Evolutionary conservation across 2,113 vertebrate genomes (phyloP).

Genomic region (Menidia beryllina): DNA sequence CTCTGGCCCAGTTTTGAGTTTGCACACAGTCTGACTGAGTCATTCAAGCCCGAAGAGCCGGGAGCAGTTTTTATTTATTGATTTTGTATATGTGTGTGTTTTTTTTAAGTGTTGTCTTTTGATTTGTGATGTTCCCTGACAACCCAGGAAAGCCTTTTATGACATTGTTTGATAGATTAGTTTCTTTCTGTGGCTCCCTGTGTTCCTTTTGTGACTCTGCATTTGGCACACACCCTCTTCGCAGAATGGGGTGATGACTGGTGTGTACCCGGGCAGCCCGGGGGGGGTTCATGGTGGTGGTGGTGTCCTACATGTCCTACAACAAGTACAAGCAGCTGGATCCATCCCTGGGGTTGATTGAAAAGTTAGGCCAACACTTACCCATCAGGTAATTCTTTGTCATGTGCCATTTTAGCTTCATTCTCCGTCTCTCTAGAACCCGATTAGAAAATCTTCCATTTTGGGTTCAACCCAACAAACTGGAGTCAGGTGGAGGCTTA

Average conservation of each 20-base stretch:
- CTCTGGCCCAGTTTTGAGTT: constrained; percentile 56
- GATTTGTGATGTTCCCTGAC: background rate
- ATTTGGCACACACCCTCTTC: constrained; percentile 17
- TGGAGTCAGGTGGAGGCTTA: too few relatives aligned
- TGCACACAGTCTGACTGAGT: constrained; percentile 21
- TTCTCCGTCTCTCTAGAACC: too few relatives aligned
- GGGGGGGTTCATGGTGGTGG: constrained; percentile 93
- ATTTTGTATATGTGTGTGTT: background rate
- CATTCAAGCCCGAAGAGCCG: constrained; percentile 23
- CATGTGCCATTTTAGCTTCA: background rate
- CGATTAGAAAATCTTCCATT: too few relatives aligned
- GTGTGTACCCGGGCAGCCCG: constrained; percentile 95
- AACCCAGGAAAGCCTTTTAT: background rate
- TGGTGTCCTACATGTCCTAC: constrained; percentile 92
- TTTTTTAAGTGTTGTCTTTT: background rate
- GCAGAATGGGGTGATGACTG: constrained; percentile 96
- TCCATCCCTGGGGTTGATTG: constrained; percentile 92
- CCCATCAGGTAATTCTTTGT: constrained; percentile 86
- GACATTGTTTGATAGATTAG: background rate
- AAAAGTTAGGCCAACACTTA: constrained; percentile 86
- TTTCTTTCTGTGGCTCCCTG: background rate
- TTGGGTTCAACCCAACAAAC: too few relatives aligned
- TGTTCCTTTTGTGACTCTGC: constrained; percentile 9
- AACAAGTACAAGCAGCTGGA: constrained; percentile 89
- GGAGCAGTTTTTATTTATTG: constrained; percentile 8